Evolutionary conservation across 2,888 invertebrate species (phyloP), one percentile per base, ranked within the genome.

Genomic region (Dyspetes luteomarginatus): DNA sequence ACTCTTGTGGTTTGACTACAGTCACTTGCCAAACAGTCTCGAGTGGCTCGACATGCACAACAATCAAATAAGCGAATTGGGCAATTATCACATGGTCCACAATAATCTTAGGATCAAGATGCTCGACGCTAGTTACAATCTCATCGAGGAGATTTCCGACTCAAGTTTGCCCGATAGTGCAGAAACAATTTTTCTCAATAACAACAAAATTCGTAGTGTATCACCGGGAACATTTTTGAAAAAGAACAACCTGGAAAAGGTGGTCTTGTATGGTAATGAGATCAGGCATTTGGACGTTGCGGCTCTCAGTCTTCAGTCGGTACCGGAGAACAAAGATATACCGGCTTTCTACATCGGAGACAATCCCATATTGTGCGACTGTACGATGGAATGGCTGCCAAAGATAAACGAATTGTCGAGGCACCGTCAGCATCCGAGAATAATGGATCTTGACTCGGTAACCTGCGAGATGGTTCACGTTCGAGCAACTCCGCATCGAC

Each of bases 331-430:
- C 86, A 94, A 94, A 91, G 95, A 96, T 89, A 92, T 96, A 85
- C 96, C 97, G 15, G 95, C 95, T 90, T 96, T 97, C 92, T 96
- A 95, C 91, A 94, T 97, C 84, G 96, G 96, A 62, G 95, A 95
- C 88, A 97, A 97, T 93, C 97, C 97, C 79, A 95, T 97, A 91
- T 94, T 95, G 86, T 97, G 97, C 92, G 96, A 97, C 92, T 97
- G 97, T 92, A 95, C 95, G 87, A 96, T 97, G 96, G 97, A 97
- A 92, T 97, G 97, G 97, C 91, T 97, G 87, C 95, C 96, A 88
- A 93, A 95, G 90, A 95, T 96, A 91, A 96, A 96, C 93, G 96
- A 96, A 93, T 93, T 96, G 90, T 95, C 95, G 88, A 94, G 95
- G 87, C 93, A 94, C 83, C 93, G 96, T 73, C 96, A 96, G 90